Conservation (phyloP, 2,888 invertebrate genomes). For the Tigriopus californicus region DNA sequence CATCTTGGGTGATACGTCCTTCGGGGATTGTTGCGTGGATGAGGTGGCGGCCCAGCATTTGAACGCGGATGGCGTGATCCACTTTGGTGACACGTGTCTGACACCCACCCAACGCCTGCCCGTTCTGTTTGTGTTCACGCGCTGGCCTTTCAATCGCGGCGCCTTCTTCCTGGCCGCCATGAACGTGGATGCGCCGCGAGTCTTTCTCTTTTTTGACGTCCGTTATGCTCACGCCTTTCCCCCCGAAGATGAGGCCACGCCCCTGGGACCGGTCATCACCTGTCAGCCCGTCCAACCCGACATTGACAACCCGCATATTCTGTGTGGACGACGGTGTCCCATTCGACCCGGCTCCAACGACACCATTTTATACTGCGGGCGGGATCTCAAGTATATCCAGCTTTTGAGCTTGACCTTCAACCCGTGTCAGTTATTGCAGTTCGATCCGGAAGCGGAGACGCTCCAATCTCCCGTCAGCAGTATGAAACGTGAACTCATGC, state of each 20-base stretch:
- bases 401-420: conserved; percentile 33
- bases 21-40: conserved; percentile 63
- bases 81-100: conserved; percentile 77
- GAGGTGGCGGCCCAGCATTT: conserved; percentile 76
- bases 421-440: conserved; percentile 26
- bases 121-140: conserved; percentile 50
- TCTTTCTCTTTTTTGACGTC: conserved; percentile 28
- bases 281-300: not conserved
- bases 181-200: not conserved
- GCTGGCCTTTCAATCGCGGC: conserved; percentile 36
- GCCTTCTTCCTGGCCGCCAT: conserved; percentile 19
- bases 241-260: not conserved
- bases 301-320: conserved; percentile 23
- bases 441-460: conserved; percentile 24
- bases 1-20: conserved; percentile 15
- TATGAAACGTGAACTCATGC: conserved; percentile 45
- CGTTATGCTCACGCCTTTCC: conserved; percentile 25
- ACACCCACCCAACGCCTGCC: conserved; percentile 52
- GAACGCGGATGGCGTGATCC: conserved; percentile 61
- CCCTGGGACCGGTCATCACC: not conserved
- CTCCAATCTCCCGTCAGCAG: conserved; percentile 21
- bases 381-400: conserved; percentile 33
- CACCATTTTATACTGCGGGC: not conserved
- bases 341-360: conserved; percentile 28
- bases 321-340: conserved; percentile 16